These are phyloP conservation scores for Taeniopygia guttata DNA, from an alignment of 2,797 vertebrate genomes.

Conservation along the genomic window DNA sequence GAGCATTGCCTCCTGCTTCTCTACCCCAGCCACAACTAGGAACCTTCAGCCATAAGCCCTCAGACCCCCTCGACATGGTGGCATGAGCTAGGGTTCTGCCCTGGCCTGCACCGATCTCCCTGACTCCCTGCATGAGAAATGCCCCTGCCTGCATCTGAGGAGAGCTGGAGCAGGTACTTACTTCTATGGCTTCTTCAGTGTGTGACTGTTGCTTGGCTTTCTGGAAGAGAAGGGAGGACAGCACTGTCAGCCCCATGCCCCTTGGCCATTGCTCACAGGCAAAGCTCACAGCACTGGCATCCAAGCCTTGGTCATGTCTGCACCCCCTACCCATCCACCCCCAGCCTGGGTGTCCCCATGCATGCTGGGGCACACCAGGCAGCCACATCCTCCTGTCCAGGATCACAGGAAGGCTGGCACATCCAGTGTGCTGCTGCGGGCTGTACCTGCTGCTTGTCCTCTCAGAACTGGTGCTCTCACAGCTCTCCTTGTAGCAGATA, in stretches of 20 bases:
- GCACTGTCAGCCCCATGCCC: not conserved
- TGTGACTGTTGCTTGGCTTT: constrained; percentile 67
- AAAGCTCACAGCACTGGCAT: fast-evolving
- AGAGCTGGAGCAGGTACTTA: not conserved
- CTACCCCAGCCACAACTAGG: not conserved
- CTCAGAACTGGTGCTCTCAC: constrained; percentile 75
- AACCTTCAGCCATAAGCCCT: not conserved
- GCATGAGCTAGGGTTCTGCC: fast-evolving
- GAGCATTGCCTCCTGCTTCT: not conserved
- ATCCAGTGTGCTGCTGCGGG: fast-evolving
- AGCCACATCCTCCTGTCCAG: not conserved
- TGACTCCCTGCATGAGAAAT: fast-evolving
- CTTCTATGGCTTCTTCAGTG: constrained; percentile 69
- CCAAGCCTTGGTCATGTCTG: not conserved
- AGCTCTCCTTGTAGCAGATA: constrained; percentile 91
- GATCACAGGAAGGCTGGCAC: not conserved
- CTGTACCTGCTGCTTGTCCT: constrained; percentile 79
- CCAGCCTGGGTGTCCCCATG: fast-evolving
- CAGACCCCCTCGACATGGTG: fast-evolving
- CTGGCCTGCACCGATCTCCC: not conserved
- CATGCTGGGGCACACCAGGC: not conserved
- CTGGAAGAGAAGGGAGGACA: constrained; percentile 58
- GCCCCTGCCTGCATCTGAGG: not conserved
- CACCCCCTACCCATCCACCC: not conserved
- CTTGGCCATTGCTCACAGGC: fast-evolving